Evolutionary conservation across 2,113 vertebrate genomes (phyloP), one percentile per base, ranked within the genome.

Genomic region (Neolamprologus kungweensis): DNA sequence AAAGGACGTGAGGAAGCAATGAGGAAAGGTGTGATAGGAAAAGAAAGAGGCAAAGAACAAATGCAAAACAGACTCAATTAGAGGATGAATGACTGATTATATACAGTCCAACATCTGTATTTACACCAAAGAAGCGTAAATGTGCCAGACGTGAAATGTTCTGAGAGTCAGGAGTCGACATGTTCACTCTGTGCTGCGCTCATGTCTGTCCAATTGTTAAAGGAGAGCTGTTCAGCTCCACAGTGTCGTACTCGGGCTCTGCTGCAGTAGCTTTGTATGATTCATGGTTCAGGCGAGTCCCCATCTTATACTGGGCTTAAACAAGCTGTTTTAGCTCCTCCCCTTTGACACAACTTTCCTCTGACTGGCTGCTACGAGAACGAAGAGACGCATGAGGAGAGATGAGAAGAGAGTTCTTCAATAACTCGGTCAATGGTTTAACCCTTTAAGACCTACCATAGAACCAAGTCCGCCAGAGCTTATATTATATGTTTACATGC

Each of bases 401-500:
- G 4, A 1, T 63, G 58, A 35, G 17, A 35, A 63, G 3, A 37
- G 0, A 40, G 5, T 14, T 40, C 35, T 71, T 21, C 63, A 13
- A 3, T 7, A 63, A 35, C 58, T 35, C 17, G 2, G 7, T 60
- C 60, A 65, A 35, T 11, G 6, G 31, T n/a, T 19, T n/a, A 42
- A 42, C 12, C 3, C 12, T 42, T 42, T 42, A 13, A 42, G 40
- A 42, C 40, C 5, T 0, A 3, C 12, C 40, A 42, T 42, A 42
- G 40, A 42, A 42, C 40, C 12, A 13, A 42, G 40, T 42, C 5
- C 0, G 0, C 11, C 40, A 13, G 40, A 42, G 40, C 40, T 42
- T 2, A 42, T 42, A 42, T 42, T 13, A 42, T 42, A 13, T 42
- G 1, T 42, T 13, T 42, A 42, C 40, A 13, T 42, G 40, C 40